Conservation (phyloP, 2,888 invertebrate genomes). For the Eristalis pertinax region DNA sequence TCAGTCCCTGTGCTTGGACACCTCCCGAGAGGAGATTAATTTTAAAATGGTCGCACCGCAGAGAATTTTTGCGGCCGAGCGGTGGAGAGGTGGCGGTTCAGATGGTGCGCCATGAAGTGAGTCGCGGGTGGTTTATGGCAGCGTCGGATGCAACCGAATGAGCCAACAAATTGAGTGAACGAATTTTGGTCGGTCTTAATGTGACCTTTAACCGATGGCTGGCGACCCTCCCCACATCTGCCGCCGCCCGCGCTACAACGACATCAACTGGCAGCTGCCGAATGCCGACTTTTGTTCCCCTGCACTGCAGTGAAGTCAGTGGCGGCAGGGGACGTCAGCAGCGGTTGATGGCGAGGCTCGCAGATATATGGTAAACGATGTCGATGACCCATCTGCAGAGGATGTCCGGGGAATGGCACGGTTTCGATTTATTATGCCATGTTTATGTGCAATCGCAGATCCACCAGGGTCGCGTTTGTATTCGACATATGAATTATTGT, state of each 20-base stretch:
- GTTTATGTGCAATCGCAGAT: background rate
- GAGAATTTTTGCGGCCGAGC: conserved; percentile 58
- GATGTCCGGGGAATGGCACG: background rate
- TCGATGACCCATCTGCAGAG: background rate
- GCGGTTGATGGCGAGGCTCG: background rate
- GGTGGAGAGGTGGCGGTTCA: conserved; percentile 49
- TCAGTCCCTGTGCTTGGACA: conserved; percentile 34
- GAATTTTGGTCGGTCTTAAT: conserved; percentile 67
- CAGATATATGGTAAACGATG: background rate
- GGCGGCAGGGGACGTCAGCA: background rate
- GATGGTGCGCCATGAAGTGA: conserved; percentile 19
- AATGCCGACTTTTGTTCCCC: conserved; percentile 16
- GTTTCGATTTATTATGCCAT: conserved; percentile 41
- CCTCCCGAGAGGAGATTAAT: background rate
- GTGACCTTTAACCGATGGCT: conserved; percentile 52
- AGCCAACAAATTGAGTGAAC: conserved; percentile 67
- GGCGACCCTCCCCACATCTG: background rate
- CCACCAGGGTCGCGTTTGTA: background rate
- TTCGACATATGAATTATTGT: conserved; percentile 39
- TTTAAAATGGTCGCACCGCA: conserved; percentile 56
- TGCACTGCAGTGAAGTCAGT: conserved; percentile 12
- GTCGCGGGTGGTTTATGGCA: conserved; percentile 42
- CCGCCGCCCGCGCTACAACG: background rate
- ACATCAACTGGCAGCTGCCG: conserved; percentile 14
- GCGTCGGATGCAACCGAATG: conserved; percentile 50